Evolutionary conservation across 2,888 invertebrate species (phyloP), one percentile per base, ranked within the genome.

Genomic region (Abrostola triplasia): DNA sequence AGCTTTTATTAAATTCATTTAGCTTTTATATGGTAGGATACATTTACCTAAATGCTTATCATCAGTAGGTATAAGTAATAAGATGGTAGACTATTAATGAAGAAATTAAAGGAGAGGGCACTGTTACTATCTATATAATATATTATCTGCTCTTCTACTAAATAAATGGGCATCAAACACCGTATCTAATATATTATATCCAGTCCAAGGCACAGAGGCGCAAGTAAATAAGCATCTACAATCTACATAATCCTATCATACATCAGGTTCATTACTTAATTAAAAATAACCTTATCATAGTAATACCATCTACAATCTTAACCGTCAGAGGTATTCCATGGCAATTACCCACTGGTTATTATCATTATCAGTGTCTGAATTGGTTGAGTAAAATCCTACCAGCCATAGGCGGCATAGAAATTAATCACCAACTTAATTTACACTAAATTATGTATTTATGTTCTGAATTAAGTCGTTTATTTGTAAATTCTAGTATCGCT

Each of bases 341-440:
- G 80, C 71, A 83, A 84, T 84, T 84, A 84, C 67, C 72, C 73
- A 64, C 73, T 59, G 60, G 51, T 58, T 60, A 76, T 76, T 67
- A 64, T 55, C 49, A 24, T 24, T 24, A 24, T 24, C 24, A 24
- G 24, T 47, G 48, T 67, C 40, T 37, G 49, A 61, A 66, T 75
- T 58, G 59, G 56, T 76, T 60, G 48, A 58, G 65, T 61, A 55
- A 70, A 61, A 66, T 69, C 55, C 36, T 70, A 51, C 49, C 24
- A 64, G 49, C 47, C 50, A 59, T 54, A 54, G 53, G 59, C 66
- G 36, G 56, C 58, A 47, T 55, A 40, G 61, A 69, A 63, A 68
- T 71, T 70, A 69, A 65, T 64, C 36, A 47, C 24, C 1, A 59
- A 63, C 37, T 62, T 63, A 53, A 82, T 75, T 70, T 73, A 75